Percentiles rank a stretch among this genome's conserved stretches.
Evolutionary conservation across 1,140 invertebrate genomes (phyloP).

Genomic region (Bombus waltoni): DNA sequence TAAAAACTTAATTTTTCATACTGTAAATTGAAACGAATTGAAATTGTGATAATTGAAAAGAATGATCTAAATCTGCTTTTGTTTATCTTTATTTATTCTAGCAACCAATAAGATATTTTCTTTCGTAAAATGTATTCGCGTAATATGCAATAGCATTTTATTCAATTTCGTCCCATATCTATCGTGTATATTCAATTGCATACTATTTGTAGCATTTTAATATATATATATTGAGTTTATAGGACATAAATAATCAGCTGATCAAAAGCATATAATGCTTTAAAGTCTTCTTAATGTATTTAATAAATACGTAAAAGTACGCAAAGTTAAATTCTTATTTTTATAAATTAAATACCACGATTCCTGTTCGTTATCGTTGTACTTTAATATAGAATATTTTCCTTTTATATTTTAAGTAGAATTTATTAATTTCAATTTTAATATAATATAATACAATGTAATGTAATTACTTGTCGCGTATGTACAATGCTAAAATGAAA

Average conservation of each 20-base stretch:
- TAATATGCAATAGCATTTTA: slow-evolving; percentile 25
- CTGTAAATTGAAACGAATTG: background rate
- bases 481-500: slow-evolving; percentile 8
- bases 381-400: background rate
- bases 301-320: slow-evolving; percentile 4
- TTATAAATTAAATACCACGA: slow-evolving; percentile 27
- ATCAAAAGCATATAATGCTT: slow-evolving; percentile 20
- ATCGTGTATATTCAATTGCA: background rate
- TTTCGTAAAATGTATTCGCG: slow-evolving; percentile 6
- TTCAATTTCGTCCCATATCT: background rate
- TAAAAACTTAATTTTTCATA: background rate
- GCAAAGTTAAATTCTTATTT: slow-evolving; percentile 41
- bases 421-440: slow-evolving; percentile 18
- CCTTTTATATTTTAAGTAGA: slow-evolving; percentile 12
- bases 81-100: slow-evolving; percentile 28
- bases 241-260: background rate
- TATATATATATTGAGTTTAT: slow-evolving; percentile 25
- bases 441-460: slow-evolving; percentile 15
- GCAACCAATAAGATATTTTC: background rate
- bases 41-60: slow-evolving; percentile 18
- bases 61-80: background rate
- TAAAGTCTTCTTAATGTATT: slow-evolving; percentile 28
- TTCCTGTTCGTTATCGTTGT: slow-evolving; percentile 28
- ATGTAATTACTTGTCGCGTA: slow-evolving; percentile 21
- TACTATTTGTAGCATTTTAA: slow-evolving; percentile 43